Base-by-base conservation (phyloP, 2,797 vertebrate species). In the Pseudomugil tenellus region DNA sequence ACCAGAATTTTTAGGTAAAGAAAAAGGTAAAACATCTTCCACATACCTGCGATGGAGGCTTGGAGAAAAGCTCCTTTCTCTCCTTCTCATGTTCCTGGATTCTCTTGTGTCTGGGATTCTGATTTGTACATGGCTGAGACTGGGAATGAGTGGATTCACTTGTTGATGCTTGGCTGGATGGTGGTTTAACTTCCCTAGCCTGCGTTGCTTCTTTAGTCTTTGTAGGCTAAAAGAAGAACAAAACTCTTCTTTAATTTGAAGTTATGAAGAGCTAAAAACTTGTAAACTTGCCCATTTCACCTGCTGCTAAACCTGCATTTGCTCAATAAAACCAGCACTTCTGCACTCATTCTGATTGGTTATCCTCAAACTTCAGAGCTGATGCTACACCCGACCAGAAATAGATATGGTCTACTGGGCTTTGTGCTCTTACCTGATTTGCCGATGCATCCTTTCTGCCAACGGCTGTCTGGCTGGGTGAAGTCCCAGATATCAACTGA, bases 81-180 rank as follows among this genome's bases (percentile, higher is more conserved):
- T 98, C 96, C 66, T 98, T 98, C 86, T 97, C 97, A 0, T 97
- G 96, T 13, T 97, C 96, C 83, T 97, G 95, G 46, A 95, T 82
- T 17, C 95, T 95, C 77, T 92, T 95, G 81, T 98, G 96, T 79
- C 96, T 92, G 59, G 91, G 86, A 65, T 94, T 72, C 68, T 80
- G 90, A 72, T 70, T 80, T 26, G 71, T 43, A 12, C 73, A 34
- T 67, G 74, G 90, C 1, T 91, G 84, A 83, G 89, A 72, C 25
- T 97, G 97, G 1, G 78, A 80, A 1, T 82, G 68, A 0, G 79
- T 67, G 52, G 76, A 76, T 90, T 96, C 91, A 31, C 58, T 63
- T 21, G 46, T 23, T 26, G 70, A 55, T 6, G 43, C 9, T 70
- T 78, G 89, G 67, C 55, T 74, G 75, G 74, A 72, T 25, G 53